Evolutionary conservation across 2,797 vertebrate species (phyloP).

Genomic region (Sebastes baramenuke): DNA sequence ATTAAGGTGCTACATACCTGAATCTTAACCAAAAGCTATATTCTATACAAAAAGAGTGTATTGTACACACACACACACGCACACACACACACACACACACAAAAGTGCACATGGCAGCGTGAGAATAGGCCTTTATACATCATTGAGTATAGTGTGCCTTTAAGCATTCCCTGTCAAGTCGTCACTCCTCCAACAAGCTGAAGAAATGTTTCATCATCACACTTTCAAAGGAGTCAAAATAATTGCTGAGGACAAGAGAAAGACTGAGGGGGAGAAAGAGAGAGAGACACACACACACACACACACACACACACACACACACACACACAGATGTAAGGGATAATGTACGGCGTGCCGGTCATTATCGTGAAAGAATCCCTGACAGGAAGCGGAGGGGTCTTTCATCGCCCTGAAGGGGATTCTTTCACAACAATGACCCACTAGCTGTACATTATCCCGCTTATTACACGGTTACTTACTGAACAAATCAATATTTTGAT

Average conservation of each 20-base stretch:
- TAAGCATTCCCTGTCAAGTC: conserved; percentile 33
- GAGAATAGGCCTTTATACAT: conserved; percentile 14
- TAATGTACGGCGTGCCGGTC: no score
- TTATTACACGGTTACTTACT: no score
- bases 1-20: background rate
- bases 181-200: background rate
- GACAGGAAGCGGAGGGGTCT: no score
- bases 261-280: background rate
- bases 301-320: background rate
- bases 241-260: conserved; percentile 15
- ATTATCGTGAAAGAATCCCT: no score
- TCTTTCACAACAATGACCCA: no score
- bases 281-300: background rate
- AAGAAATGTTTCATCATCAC: conserved; percentile 27
- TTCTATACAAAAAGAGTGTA: background rate
- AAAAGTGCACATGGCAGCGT: background rate
- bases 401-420: no score
- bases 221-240: conserved; percentile 26
- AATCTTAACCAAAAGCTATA: background rate
- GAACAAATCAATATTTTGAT: no score
- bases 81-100: background rate
- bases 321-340: no score
- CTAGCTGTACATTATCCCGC: no score
- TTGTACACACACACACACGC: background rate
- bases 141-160: background rate